Conservation (phyloP, 1,140 invertebrate species). For the Hylaeus anthracinus region DNA sequence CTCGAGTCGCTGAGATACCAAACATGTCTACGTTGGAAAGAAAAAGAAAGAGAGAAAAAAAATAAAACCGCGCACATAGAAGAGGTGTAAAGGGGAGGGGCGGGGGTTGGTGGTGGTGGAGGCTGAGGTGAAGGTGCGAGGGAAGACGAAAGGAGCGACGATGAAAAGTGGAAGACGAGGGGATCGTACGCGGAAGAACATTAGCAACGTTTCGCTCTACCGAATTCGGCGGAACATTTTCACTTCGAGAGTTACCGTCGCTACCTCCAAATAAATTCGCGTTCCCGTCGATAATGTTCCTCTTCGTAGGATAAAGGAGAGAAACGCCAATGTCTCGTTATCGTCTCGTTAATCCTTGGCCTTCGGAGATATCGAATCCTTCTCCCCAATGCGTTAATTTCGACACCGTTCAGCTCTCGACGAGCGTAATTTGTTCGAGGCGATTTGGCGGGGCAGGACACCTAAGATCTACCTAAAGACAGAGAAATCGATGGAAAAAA, state of each 20-base stretch:
- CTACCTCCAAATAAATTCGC: slow-evolving; percentile 13
- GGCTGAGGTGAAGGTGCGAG: neutral
- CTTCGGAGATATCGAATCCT: slow-evolving; percentile 22
- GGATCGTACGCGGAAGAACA: slow-evolving; percentile 40
- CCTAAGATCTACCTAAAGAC: slow-evolving; percentile 77
- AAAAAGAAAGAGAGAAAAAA: neutral
- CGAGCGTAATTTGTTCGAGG: slow-evolving; percentile 66
- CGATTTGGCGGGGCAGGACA: slow-evolving; percentile 76
- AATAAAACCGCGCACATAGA: neutral
- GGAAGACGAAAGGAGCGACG: neutral
- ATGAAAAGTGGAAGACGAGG: slow-evolving; percentile 49
- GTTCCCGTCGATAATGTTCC: slow-evolving; percentile 48
- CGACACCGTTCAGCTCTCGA: slow-evolving; percentile 28
- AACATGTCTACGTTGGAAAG: slow-evolving; percentile 18
- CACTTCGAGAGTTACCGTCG: slow-evolving; percentile 20
- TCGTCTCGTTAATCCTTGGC: neutral
- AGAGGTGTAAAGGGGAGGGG: no score
- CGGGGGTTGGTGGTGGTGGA: neutral
- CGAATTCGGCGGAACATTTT: neutral
- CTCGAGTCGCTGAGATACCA: slow-evolving; percentile 68
- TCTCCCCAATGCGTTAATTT: slow-evolving; percentile 24
- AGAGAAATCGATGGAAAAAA: slow-evolving; percentile 80
- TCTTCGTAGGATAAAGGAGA: slow-evolving; percentile 16
- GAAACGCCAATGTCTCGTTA: slow-evolving; percentile 7
- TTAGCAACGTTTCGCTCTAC: slow-evolving; percentile 35